A percentile compares a stretch with the other conserved stretches of the same genome.
phyloP scores from a whole-genome alignment of 2,797 vertebrate genomes.

The Peromyscus nudipes region DNA sequence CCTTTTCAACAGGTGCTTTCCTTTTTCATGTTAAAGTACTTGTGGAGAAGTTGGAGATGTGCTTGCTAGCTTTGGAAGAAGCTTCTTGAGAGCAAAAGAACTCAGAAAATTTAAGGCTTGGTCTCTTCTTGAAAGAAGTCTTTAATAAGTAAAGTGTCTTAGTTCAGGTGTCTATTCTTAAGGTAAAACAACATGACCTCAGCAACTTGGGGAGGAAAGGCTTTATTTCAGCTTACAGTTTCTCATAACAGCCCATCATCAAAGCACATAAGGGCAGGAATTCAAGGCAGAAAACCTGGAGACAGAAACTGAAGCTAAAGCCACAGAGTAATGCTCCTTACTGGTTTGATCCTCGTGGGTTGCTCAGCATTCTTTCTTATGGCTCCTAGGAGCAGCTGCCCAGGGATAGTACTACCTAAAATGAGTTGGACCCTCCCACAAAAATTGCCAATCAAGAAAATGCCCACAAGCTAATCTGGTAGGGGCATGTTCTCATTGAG shows the following conservation, averaged over 20 bases:
- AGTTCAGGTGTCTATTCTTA: neutral
- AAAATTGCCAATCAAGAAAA: neutral
- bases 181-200: neutral
- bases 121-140: neutral
- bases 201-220: neutral
- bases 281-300: neutral
- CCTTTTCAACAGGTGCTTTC: neutral
- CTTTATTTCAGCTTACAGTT: neutral
- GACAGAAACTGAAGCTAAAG: neutral
- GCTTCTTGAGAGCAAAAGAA: neutral
- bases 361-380: neutral
- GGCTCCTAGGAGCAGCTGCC: neutral
- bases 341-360: neutral
- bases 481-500: neutral
- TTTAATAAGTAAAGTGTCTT: neutral
- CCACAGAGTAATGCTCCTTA: neutral
- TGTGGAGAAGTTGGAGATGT: constrained; percentile 13
- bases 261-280: neutral
- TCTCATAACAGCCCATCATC: neutral
- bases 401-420: neutral
- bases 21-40: neutral
- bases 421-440: neutral
- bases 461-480: neutral
- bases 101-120: neutral
- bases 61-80: neutral